Evolutionary conservation across 2,888 invertebrate species (phyloP).

Genomic region (Luperina nickerlii): DNA sequence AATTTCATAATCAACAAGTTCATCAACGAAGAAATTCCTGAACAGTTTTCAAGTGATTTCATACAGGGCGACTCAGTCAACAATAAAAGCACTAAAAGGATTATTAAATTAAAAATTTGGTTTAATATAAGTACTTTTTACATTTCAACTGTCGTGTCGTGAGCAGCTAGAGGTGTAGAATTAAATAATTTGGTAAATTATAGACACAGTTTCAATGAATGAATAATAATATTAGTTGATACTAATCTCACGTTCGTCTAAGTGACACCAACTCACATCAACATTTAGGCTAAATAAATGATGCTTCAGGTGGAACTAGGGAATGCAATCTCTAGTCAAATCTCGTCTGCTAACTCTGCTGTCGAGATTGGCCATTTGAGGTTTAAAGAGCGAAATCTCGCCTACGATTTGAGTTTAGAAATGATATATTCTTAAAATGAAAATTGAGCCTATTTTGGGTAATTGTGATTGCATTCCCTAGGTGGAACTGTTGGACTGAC

Average conservation of each 20-base stretch:
- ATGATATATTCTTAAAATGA: not conserved
- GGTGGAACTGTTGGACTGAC: not conserved
- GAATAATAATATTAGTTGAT: conserved; percentile 21
- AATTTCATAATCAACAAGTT: conserved; percentile 9
- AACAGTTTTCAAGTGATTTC: conserved; percentile 18
- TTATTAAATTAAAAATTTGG: conserved; percentile 38
- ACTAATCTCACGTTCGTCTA: conserved; percentile 42
- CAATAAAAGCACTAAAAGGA: conserved; percentile 18
- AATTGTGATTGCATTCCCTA: conserved; percentile 7
- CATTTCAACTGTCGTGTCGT: conserved; percentile 23
- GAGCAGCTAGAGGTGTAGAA: conserved; percentile 12
- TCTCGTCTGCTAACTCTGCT: not conserved
- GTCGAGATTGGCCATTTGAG: not conserved
- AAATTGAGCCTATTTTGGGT: not conserved
- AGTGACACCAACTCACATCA: conserved; percentile 23
- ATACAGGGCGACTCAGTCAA: conserved; percentile 2
- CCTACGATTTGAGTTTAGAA: not conserved
- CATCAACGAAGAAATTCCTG: not conserved
- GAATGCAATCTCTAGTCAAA: conserved; percentile 6
- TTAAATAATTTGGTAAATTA: conserved; percentile 24
- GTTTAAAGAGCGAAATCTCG: not conserved
- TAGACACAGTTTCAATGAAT: conserved; percentile 6
- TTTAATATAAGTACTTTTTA: conserved; percentile 40
- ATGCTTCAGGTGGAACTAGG: conserved; percentile 24
- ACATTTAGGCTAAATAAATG: conserved; percentile 29